Base-by-base conservation (phyloP, 23 tunicate genomes). In the Halocynthia roretzi region DNA sequence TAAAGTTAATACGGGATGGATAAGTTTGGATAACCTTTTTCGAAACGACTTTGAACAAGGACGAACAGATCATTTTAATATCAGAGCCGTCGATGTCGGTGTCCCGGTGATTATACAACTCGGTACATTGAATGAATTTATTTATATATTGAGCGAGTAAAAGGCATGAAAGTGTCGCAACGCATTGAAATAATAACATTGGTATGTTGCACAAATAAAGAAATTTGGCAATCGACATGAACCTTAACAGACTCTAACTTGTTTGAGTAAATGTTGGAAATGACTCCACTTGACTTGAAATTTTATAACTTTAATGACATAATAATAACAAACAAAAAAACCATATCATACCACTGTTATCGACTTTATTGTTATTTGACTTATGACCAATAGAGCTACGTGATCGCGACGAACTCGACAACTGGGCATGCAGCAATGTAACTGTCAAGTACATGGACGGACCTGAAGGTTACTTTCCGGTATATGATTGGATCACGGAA, bases 401-500 rank as follows among this genome's bases (percentile, higher is more conserved):
- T 52, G 61, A 74, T 8, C 21, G 17, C 14, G 52, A 60, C 0
- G 52, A 20, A 10, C 55, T 71, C 11, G 80, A 87, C 57, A 62
- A 75, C 44, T 87, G 94, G 94, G 62, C 70, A 7, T 80, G 82
- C 53, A 54, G 75, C 40, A 40, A 68, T 23, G 68, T 87, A 9
- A 50, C 22, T 8, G 71, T 87, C 23, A 50, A 61, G 66, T 68
- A 76, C 60, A 60, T 69, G 18, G 77, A 70, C 7, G 48, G 58
- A 57, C 4, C 44, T 31, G 65, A 76, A 68, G 58, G 48, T n/a
- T 12, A 6, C 17, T 87, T 81, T 76, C 93, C 93, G 52, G 77
- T 87, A 6, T 75, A 76, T 57, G 93, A 87, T 53, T 81, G 85
- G 85, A 51, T 87, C 20, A 82, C 81, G 50, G 65, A 76, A 0